Evolutionary conservation across 2,888 invertebrate species (phyloP), one percentile per base, ranked within the genome.

Genomic region (Steinernema carpocapsae): DNA sequence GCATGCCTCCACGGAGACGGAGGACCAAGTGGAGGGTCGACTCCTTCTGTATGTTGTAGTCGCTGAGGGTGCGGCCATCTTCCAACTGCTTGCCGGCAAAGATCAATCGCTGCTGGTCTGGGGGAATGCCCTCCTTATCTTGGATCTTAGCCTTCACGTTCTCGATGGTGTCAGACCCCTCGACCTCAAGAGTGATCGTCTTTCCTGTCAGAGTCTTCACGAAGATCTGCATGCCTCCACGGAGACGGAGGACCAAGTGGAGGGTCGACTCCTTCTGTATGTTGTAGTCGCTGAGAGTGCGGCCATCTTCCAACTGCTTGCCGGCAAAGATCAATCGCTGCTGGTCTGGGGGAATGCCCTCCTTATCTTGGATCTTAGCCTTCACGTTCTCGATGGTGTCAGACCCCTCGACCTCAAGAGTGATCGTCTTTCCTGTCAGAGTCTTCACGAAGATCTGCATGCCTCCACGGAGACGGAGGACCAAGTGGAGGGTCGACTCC

Each of bases 401-500:
- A 22, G 85, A 85, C 6, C 83, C 83, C 74, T 81, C 81, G 72
- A 81, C 81, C 70, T 81, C 81, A n/a, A 81, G 77, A 48, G 80
- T 80, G 79, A 80, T 42, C 3, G 94, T 94, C 89, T 94, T 94
- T 85, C 94, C 94, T 86, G 94, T 94, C 70, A 94, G 91, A 84
- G 94, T 94, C 90, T 94, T 94, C 80, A 94, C 94, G 89, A 94
- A 96, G 90, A 96, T 95, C 92, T 96, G 95, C 94, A 95, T 94
- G 17, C 85, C 85, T 78, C 85, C 85, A 74, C 85, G 85, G 42
- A 84, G 85, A 79, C 85, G 83, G 72, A 85, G 84, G 73, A 85
- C 85, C 76, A 85, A 76, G 74, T 85, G 85, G 37, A 85, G 83
- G 32, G 91, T 90, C 0, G 91, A 90, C 84, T 91, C 94, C 89